phyloP scores from a whole-genome alignment of 2,113 vertebrate species.

The Ptychochromis oligacanthus region DNA sequence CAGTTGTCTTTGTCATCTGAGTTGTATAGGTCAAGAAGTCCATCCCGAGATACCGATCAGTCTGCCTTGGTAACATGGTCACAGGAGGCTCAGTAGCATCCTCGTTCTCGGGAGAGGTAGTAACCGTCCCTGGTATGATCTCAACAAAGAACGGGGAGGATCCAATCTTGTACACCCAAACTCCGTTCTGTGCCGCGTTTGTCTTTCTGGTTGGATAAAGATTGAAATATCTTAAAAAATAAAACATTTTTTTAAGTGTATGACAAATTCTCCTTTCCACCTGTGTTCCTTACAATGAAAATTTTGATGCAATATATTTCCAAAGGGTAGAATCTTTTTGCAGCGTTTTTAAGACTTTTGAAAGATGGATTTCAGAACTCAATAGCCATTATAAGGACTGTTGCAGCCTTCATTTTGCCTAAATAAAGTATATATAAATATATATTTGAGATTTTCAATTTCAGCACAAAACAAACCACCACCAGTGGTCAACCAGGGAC shows the following conservation, averaged over 20 bases:
- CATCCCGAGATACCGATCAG: neutral
- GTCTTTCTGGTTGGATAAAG: conserved; percentile 78
- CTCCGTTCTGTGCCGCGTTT: conserved; percentile 84
- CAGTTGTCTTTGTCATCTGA: neutral
- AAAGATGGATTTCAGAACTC: neutral
- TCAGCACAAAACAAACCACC: neutral
- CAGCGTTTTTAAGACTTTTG: neutral
- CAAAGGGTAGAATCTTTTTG: too few relatives aligned
- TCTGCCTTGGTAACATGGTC: conserved; percentile 5
- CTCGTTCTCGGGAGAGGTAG: conserved; percentile 28
- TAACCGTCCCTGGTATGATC: conserved; percentile 59
- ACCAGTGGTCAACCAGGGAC: neutral
- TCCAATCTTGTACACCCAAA: conserved; percentile 93
- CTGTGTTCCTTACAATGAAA: neutral
- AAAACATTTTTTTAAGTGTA: neutral
- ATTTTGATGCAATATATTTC: neutral
- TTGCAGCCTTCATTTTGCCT: neutral
- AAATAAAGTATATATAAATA: neutral
- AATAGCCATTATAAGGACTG: neutral
- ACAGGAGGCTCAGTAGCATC: neutral
- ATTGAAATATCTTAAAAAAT: too few relatives aligned
- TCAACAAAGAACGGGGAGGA: conserved; percentile 64
- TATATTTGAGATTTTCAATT: neutral
- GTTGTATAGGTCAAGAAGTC: conserved; percentile 2
- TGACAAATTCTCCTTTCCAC: neutral